Conservation (phyloP, 2,888 invertebrate species). For the Tanytarsus gracilentus region DNA sequence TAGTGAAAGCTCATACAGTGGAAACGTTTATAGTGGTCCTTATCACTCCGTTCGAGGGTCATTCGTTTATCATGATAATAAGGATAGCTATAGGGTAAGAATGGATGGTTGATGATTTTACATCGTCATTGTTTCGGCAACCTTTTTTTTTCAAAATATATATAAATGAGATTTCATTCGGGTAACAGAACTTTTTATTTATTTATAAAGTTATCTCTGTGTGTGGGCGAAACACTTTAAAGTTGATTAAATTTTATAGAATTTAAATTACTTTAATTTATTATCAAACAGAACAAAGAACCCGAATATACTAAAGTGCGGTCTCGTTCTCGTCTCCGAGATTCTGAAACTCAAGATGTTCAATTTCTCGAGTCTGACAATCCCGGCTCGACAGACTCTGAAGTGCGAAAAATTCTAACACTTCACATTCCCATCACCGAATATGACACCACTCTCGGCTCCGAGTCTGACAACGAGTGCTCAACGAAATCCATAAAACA, state of each 20-base stretch:
- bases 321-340: constrained; percentile 68
- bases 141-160: neutral
- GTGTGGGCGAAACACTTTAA: too few relatives aligned
- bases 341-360: constrained; percentile 64
- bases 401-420: constrained; percentile 87
- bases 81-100: constrained; percentile 44
- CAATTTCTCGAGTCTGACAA: constrained; percentile 71
- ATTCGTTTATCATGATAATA: constrained; percentile 82
- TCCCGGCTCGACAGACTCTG: constrained; percentile 90
- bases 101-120: neutral
- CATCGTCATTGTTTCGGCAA: neutral
- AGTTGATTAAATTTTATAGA: too few relatives aligned
- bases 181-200: constrained; percentile 32
- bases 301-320: constrained; percentile 77
- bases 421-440: constrained; percentile 89
- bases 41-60: constrained; percentile 78
- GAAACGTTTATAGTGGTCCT: constrained; percentile 77
- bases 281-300: constrained; percentile 67
- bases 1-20: constrained; percentile 84
- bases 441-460: constrained; percentile 69
- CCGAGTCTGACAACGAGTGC: constrained; percentile 74
- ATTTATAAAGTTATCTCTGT: constrained; percentile 31
- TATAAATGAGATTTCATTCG: constrained; percentile 7
- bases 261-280: too few relatives aligned
- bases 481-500: constrained; percentile 41